Conservation (phyloP, 2,797 vertebrate genomes). For the Sebastolobus altivelis region DNA sequence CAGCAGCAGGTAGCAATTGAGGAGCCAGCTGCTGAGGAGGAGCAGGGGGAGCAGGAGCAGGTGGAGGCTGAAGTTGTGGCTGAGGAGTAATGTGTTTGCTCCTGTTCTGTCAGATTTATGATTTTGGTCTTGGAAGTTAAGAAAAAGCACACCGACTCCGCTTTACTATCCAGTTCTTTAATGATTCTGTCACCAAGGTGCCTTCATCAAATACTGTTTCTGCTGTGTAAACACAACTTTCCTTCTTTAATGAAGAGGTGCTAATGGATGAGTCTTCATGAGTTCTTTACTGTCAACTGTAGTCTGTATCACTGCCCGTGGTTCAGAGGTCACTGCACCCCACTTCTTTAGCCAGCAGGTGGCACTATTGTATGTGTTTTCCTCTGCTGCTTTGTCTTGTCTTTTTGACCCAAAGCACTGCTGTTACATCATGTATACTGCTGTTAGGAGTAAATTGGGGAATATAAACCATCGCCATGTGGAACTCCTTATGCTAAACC, state of each 20-base stretch:
- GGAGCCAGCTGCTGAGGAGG: background rate
- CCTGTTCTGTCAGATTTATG: conserved; percentile 7
- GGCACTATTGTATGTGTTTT: conserved; percentile 39
- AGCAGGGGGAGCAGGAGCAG: conserved; percentile 43
- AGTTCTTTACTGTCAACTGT: conserved; percentile 20
- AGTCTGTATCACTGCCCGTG: conserved; percentile 18
- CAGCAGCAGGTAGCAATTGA: background rate
- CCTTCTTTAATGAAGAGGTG: background rate
- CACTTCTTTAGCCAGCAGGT: conserved; percentile 44
- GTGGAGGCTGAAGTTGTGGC: conserved; percentile 53
- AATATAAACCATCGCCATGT: background rate
- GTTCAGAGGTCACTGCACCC: conserved; percentile 13
- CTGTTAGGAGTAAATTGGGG: background rate
- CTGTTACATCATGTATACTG: conserved; percentile 6
- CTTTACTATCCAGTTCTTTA: conserved; percentile 6
- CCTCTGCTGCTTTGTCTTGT: conserved; percentile 1
- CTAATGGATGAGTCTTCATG: background rate
- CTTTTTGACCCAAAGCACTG: conserved; percentile 23
- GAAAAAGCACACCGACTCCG: conserved; percentile 3
- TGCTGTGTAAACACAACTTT: conserved; percentile 19
- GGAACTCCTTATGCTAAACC: conserved; percentile 9
- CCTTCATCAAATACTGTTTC: conserved; percentile 14
- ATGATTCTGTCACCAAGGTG: conserved; percentile 11
- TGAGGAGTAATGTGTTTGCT: conserved; percentile 48
- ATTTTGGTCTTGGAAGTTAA: conserved; percentile 27